Evolutionary conservation across 1,140 invertebrate genomes (phyloP).

Genomic region (Phthorimaea operculella): DNA sequence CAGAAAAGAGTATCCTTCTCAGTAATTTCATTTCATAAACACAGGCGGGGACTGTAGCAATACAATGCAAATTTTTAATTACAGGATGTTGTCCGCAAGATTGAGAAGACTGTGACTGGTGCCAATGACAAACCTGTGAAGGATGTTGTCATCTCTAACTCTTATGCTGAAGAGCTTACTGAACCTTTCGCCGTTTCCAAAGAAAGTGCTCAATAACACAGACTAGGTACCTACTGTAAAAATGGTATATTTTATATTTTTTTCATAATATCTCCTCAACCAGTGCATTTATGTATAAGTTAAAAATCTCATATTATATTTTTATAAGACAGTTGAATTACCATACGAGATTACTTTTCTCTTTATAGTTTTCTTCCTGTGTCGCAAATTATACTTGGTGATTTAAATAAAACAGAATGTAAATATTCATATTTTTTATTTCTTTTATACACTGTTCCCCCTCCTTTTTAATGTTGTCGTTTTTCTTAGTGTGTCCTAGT

Average conservation of each 20-base stretch:
- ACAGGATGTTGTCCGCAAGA: conserved; percentile 85
- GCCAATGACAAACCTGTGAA: conserved; percentile 80
- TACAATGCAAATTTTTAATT: conserved; percentile 39
- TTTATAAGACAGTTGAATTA: background rate
- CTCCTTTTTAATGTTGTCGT: conserved; percentile 73
- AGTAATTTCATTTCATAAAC: conserved; percentile 28
- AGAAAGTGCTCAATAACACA: conserved; percentile 75
- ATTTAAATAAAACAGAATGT: conserved; percentile 24
- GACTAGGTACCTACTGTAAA: conserved; percentile 9
- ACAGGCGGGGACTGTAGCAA: background rate
- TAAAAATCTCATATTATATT: conserved; percentile 3
- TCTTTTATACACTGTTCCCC: conserved; percentile 77
- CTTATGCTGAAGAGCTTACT: conserved; percentile 74
- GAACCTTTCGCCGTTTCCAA: conserved; percentile 85
- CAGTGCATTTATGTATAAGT: conserved; percentile 4
- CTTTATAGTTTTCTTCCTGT: background rate
- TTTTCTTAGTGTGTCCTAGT: conserved; percentile 73
- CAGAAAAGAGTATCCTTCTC: conserved; percentile 94
- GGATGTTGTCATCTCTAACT: conserved; percentile 83
- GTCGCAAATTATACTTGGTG: background rate
- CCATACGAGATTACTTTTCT: background rate
- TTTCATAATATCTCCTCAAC: background rate
- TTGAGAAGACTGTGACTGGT: conserved; percentile 82
- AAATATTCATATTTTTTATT: conserved; percentile 57
- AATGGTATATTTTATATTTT: conserved; percentile 9